Evolutionary conservation across 2,888 invertebrate genomes (phyloP).

Genomic region (Lymantria dispar): DNA sequence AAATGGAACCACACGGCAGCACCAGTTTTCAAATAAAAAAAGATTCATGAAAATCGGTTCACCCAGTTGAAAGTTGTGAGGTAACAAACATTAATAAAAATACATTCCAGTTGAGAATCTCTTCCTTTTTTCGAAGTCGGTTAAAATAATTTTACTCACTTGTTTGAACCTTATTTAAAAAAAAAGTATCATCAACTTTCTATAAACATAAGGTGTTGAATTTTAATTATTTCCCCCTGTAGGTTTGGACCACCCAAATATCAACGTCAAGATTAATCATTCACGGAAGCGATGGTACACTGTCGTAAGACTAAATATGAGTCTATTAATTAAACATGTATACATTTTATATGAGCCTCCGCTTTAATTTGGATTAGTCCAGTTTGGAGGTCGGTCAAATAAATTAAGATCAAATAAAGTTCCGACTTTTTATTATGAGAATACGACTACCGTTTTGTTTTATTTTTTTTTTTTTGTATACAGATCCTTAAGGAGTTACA

Average conservation of each 20-base stretch:
- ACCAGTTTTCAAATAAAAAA: too few relatives aligned
- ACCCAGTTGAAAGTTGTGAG: too few relatives aligned
- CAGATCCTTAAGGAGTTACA: too few relatives aligned
- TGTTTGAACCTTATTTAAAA: too few relatives aligned
- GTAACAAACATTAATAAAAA: too few relatives aligned
- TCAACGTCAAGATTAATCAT: conserved; percentile 29
- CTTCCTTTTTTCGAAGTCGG: too few relatives aligned
- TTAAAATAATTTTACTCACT: too few relatives aligned
- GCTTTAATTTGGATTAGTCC: conserved; percentile 1
- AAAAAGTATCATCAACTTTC: background rate
- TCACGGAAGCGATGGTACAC: conserved; percentile 19
- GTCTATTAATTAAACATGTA: conserved; percentile 26
- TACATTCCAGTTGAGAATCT: too few relatives aligned
- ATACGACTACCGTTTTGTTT: background rate
- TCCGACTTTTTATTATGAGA: background rate
- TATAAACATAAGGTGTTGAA: conserved; percentile 5
- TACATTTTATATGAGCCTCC: conserved; percentile 10
- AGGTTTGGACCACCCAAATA: conserved; percentile 28
- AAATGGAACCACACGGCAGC: too few relatives aligned
- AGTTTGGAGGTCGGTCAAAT: background rate
- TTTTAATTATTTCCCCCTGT: conserved; percentile 1
- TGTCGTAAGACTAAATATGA: conserved; percentile 15
- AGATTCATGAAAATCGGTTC: too few relatives aligned
- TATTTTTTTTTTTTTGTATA: background rate
- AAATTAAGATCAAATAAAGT: background rate